Conservation (phyloP, 92 coral and sea anemone species). For the Parazoanthus atlanticus region DNA sequence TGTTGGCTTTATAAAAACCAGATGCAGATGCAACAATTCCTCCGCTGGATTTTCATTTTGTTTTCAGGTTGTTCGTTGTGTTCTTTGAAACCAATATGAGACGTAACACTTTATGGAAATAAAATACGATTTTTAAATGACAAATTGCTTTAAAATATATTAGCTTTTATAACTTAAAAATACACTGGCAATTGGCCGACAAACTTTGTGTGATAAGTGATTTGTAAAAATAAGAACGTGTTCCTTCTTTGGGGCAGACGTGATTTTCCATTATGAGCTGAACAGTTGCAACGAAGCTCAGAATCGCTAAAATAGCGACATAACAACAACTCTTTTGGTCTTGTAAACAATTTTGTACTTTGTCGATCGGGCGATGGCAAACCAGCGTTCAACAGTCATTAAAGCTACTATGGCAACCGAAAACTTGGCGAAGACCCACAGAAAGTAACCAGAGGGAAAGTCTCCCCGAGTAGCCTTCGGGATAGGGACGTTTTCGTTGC, state of each 20-base stretch:
- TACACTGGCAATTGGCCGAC: too few relatives aligned
- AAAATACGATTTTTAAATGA: too few relatives aligned
- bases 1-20: too few relatives aligned
- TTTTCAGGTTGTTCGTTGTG: too few relatives aligned
- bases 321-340: background rate
- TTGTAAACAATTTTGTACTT: background rate
- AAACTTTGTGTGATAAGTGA: slow-evolving; percentile 20
- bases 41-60: too few relatives aligned
- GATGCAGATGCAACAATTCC: too few relatives aligned
- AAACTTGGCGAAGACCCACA: slow-evolving; percentile 28
- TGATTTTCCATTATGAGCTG: slow-evolving; percentile 1
- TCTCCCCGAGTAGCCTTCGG: slow-evolving; percentile 23
- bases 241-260: background rate
- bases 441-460: slow-evolving; percentile 11
- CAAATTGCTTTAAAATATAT: too few relatives aligned
- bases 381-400: slow-evolving; percentile 38
- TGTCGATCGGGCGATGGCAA: slow-evolving; percentile 21
- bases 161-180: too few relatives aligned
- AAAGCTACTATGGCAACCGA: slow-evolving; percentile 26
- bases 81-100: too few relatives aligned
- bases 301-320: background rate
- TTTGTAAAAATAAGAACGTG: background rate
- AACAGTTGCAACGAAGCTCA: background rate
- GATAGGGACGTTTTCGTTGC: too few relatives aligned
- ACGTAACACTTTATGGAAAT: too few relatives aligned